phyloP scores from a whole-genome alignment of 2,888 invertebrate genomes.

The Arge pagana region DNA sequence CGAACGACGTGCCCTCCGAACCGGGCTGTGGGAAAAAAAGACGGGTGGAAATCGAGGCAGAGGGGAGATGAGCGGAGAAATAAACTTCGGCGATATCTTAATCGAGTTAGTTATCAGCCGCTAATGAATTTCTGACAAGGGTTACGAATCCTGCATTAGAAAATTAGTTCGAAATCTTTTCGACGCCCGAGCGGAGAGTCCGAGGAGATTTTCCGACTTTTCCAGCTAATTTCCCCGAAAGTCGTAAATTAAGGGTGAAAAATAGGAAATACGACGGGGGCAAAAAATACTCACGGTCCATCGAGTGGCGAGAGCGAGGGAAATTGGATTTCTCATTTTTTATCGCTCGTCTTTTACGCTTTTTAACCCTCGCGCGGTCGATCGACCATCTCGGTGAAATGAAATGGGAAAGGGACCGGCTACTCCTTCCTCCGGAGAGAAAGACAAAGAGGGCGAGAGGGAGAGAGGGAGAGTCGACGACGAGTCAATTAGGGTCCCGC shows the following conservation, averaged over 20 bases:
- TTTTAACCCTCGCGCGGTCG: background rate
- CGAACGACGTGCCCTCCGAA: conserved; percentile 47
- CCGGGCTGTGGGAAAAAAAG: conserved; percentile 59
- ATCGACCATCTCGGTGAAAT: too few relatives aligned
- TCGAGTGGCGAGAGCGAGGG: conserved; percentile 19
- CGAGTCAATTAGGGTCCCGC: conserved; percentile 20
- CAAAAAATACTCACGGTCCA: conserved; percentile 24
- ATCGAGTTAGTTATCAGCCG: conserved; percentile 42
- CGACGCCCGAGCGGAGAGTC: conserved; percentile 34
- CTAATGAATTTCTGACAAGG: conserved; percentile 49
- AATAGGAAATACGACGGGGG: conserved; percentile 37
- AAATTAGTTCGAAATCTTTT: conserved; percentile 46
- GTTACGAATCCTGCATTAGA: conserved; percentile 43
- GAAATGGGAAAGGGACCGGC: too few relatives aligned
- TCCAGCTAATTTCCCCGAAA: conserved; percentile 36
- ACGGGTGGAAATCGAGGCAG: conserved; percentile 23
- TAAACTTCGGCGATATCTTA: conserved; percentile 39
- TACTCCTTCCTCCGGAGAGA: too few relatives aligned
- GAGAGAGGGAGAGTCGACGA: too few relatives aligned
- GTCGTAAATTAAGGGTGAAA: conserved; percentile 50
- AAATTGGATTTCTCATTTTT: conserved; percentile 23
- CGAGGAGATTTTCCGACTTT: conserved; percentile 22
- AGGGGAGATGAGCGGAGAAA: too few relatives aligned
- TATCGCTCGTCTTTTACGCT: background rate
- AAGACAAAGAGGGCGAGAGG: too few relatives aligned